These are phyloP conservation scores for Oreochromis aureus DNA, from an alignment of 2,113 vertebrate species.

Conservation along the genomic window DNA sequence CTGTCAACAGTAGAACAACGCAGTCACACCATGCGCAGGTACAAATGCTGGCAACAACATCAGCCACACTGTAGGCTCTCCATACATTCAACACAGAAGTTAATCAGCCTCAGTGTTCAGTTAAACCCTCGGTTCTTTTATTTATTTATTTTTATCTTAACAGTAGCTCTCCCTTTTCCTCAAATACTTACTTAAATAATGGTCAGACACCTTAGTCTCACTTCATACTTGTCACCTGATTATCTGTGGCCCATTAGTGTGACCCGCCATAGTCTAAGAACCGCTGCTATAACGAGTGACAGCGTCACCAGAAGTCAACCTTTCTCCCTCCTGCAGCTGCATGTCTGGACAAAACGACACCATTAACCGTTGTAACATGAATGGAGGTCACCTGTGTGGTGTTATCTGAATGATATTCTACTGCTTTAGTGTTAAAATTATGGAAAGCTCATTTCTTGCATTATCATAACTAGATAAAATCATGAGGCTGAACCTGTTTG, in stretches of 20 bases:
- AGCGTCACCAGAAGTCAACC: neutral
- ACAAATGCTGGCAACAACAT: neutral
- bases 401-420: neutral
- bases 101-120: neutral
- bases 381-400: neutral
- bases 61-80: neutral
- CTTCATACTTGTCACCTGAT: neutral
- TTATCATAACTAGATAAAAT: neutral
- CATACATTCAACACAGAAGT: neutral
- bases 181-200: neutral
- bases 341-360: neutral
- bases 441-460: neutral
- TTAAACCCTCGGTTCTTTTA: neutral
- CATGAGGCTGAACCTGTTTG: neutral
- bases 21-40: neutral
- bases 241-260: neutral
- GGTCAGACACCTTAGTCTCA: neutral
- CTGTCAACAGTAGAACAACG: fast-evolving
- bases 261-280: neutral
- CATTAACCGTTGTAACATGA: neutral
- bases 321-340: neutral
- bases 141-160: neutral
- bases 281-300: neutral
- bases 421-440: neutral
- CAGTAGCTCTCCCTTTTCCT: neutral